These are phyloP conservation scores for Encarsia formosa DNA, from an alignment of 2,888 invertebrate genomes.

Conservation along the genomic window DNA sequence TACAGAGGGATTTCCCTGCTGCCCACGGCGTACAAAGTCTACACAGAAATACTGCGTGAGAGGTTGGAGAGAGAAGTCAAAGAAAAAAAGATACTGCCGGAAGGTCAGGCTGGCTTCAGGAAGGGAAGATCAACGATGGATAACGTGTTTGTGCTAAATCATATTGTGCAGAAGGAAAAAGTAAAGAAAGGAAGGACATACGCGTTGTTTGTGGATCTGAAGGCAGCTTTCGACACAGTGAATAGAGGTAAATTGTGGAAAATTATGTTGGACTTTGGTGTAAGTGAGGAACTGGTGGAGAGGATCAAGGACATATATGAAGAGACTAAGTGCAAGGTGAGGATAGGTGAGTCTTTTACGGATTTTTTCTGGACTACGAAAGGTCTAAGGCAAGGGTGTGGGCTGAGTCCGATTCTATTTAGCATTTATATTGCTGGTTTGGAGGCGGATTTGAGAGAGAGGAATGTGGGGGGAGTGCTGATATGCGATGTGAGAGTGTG, in stretches of 20 bases:
- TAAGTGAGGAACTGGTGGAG: slow-evolving; percentile 15
- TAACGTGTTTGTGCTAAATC: slow-evolving; percentile 22
- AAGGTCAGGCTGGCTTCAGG: slow-evolving; percentile 26
- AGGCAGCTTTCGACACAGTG: slow-evolving; percentile 29
- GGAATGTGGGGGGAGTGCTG: slow-evolving; percentile 14
- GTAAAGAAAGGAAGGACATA: slow-evolving; percentile 7
- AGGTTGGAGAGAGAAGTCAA: slow-evolving; percentile 24
- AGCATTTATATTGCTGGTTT: slow-evolving; percentile 20
- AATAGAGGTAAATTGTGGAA: slow-evolving; percentile 23
- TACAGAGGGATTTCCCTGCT: slow-evolving; percentile 30
- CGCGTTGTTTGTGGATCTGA: slow-evolving; percentile 25
- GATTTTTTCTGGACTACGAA: slow-evolving; percentile 8
- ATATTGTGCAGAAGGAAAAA: slow-evolving; percentile 11
- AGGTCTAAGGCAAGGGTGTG: slow-evolving; percentile 13
- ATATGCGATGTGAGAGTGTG: slow-evolving; percentile 13
- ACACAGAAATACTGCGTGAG: slow-evolving; percentile 19
- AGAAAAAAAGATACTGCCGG: slow-evolving; percentile 12
- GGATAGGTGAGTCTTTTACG: neutral
- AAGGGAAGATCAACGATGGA: slow-evolving; percentile 22
- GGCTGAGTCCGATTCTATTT: no score
- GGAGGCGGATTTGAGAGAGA: slow-evolving; percentile 14
- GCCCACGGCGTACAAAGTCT: slow-evolving; percentile 27
- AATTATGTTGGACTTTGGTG: slow-evolving; percentile 13
- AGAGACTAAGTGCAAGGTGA: slow-evolving; percentile 15
- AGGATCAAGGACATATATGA: no score